Conservation (phyloP, 2,797 vertebrate genomes). For the Smutsia temminckii region DNA sequence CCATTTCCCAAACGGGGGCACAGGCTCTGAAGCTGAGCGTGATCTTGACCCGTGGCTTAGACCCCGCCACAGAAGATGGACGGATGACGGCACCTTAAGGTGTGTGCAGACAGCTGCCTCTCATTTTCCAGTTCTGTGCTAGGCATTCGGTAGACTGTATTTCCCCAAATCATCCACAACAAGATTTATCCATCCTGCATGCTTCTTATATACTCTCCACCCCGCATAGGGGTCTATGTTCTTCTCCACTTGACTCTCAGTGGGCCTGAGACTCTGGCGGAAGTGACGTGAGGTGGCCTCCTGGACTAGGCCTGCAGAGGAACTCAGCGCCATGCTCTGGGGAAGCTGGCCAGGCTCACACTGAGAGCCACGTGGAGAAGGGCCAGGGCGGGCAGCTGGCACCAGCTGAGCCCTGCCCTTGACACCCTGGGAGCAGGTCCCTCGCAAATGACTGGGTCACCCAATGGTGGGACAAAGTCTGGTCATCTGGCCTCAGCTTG, state of each 20-base stretch:
- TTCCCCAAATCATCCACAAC: neutral
- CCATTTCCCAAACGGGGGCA: neutral
- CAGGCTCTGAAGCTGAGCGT: neutral
- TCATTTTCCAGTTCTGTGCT: neutral
- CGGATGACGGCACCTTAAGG: neutral
- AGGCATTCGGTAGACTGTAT: neutral
- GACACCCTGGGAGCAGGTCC: neutral
- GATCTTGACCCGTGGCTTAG: neutral
- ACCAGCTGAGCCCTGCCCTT: rapidly evolving
- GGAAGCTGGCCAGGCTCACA: neutral
- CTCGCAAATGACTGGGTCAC: neutral
- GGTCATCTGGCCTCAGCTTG: neutral
- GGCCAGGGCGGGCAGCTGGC: neutral
- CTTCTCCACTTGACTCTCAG: neutral
- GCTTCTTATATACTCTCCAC: neutral
- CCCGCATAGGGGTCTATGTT: rapidly evolving
- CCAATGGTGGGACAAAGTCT: neutral
- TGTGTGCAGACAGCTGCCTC: neutral
- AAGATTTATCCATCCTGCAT: neutral
- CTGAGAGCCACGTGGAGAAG: neutral
- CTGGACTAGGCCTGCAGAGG: neutral
- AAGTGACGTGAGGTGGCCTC: neutral
- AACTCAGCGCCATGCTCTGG: neutral
- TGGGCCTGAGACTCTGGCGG: rapidly evolving
- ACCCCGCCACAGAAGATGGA: rapidly evolving